phyloP scores from a whole-genome alignment of 2,888 invertebrate species.

The Agonum fuliginosum region DNA sequence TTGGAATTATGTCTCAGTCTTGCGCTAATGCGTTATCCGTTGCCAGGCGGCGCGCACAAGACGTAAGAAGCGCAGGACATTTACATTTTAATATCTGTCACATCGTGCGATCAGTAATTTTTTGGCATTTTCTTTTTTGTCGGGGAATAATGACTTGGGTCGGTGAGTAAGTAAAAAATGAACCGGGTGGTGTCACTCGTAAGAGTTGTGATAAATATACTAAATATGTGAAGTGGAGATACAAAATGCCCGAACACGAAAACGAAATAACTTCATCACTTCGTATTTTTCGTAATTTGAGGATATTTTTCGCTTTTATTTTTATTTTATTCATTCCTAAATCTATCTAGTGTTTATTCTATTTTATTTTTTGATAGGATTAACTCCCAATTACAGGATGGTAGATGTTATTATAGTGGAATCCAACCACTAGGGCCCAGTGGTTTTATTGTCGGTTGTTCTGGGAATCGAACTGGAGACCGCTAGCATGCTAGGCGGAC shows the following conservation, averaged over 20 bases:
- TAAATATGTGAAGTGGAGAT: not conserved
- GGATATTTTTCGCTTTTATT: too few relatives aligned
- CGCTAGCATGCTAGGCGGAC: too few relatives aligned
- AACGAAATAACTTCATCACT: slow-evolving; percentile 1
- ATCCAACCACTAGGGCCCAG: too few relatives aligned
- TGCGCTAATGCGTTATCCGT: slow-evolving; percentile 30
- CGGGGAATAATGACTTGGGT: slow-evolving; percentile 16
- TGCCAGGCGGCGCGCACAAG: slow-evolving; percentile 8
- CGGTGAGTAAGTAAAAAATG: slow-evolving; percentile 5
- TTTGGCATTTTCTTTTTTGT: slow-evolving; percentile 42
- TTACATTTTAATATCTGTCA: slow-evolving; percentile 56
- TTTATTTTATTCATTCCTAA: too few relatives aligned
- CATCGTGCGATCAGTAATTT: slow-evolving; percentile 44
- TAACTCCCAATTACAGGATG: too few relatives aligned
- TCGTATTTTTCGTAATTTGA: too few relatives aligned
- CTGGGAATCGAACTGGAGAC: too few relatives aligned
- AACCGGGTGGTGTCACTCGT: not conserved
- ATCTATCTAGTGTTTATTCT: too few relatives aligned
- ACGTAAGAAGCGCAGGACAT: slow-evolving; percentile 33
- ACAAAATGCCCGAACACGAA: not conserved
- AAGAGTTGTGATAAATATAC: not conserved
- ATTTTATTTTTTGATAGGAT: too few relatives aligned
- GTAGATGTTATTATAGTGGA: too few relatives aligned
- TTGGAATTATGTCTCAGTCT: slow-evolving; percentile 37
- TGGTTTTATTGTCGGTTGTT: too few relatives aligned